Conservation (phyloP, 2,113 vertebrate genomes). For the Hippotragus niger region DNA sequence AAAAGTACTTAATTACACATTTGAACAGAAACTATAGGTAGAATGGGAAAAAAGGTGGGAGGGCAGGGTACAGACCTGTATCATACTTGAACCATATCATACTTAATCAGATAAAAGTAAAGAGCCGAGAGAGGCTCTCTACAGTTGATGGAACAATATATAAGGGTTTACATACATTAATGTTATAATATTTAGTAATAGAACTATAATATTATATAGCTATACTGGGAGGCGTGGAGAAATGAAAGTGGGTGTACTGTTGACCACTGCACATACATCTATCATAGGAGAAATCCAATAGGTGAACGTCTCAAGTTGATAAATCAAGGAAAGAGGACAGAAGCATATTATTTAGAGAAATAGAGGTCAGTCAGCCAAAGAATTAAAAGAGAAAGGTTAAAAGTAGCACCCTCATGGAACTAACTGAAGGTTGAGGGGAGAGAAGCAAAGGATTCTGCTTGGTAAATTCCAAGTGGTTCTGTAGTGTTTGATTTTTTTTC, state of each 20-base stretch:
- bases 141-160: background rate
- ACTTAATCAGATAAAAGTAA: background rate
- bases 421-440: background rate
- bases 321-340: background rate
- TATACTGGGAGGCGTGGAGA: background rate
- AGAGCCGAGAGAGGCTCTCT: background rate
- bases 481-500: background rate
- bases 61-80: background rate
- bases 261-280: background rate
- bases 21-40: background rate
- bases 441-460: background rate
- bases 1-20: background rate
- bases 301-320: background rate
- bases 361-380: background rate
- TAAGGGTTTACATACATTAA: background rate
- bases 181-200: background rate
- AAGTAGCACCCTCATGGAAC: background rate
- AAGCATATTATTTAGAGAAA: background rate
- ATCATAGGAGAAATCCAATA: background rate
- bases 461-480: background rate
- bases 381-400: constrained; percentile 3
- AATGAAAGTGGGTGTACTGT: background rate
- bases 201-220: background rate
- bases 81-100: background rate
- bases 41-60: background rate